Conservation (phyloP, 2,113 vertebrate genomes). For the Tachysurus vachellii region DNA sequence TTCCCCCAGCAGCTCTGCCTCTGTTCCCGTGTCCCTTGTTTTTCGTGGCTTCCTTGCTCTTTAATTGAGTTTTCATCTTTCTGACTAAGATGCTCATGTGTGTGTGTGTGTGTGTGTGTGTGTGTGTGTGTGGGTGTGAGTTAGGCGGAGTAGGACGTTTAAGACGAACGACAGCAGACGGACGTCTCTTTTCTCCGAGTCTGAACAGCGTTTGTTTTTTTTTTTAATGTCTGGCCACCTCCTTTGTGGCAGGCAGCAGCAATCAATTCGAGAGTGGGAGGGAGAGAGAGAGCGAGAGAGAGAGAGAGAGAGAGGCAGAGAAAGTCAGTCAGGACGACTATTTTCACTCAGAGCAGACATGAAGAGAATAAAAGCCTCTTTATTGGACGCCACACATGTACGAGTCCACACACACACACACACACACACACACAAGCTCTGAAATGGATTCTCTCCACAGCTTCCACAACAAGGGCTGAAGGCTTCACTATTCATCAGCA, state of each 20-base stretch:
- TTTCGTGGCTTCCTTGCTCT: not conserved
- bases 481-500: not conserved
- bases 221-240: not conserved
- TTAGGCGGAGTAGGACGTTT: not conserved
- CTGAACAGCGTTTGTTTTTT: not conserved
- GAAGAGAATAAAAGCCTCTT: constrained; percentile 48
- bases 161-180: not conserved
- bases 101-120: not conserved
- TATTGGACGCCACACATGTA: constrained; percentile 25
- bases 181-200: not conserved
- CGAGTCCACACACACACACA: not conserved
- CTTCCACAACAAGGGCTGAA: not conserved
- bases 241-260: constrained; percentile 48
- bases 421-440: not conserved
- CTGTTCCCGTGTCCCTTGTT: no score
- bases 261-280: constrained; percentile 62
- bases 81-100: no score
- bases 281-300: not conserved
- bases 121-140: not conserved
- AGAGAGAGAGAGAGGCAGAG: not conserved
- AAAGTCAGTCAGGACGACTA: constrained; percentile 61
- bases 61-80: not conserved
- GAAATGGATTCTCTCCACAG: constrained; percentile 14
- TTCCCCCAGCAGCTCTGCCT: not conserved
- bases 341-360: constrained; percentile 63